A percentile compares a stretch with the other conserved stretches of the same genome.
phyloP scores from a whole-genome alignment of 2,113 vertebrate genomes.

The Nycticorax nycticorax region DNA sequence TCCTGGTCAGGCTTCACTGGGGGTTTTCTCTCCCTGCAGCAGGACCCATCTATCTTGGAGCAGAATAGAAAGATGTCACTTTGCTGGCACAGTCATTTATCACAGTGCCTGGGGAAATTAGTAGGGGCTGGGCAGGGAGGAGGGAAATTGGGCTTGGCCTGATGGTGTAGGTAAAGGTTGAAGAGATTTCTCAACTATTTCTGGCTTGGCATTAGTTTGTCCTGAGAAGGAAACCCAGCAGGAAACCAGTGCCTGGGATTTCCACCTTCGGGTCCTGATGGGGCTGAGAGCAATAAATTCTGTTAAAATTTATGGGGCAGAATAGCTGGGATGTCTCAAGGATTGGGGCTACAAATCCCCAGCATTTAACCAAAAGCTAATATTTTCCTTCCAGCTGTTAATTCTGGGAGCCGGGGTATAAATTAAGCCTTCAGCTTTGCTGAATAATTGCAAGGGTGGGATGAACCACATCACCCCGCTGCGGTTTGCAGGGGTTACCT shows the following conservation, averaged over 20 bases:
- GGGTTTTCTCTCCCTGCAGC: not conserved
- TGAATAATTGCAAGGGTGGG: not conserved
- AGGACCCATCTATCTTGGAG: slow-evolving; percentile 48
- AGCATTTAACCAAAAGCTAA: not conserved
- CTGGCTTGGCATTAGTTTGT: not conserved
- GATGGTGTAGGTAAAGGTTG: not conserved
- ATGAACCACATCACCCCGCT: fast-evolving
- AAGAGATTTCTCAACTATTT: not conserved
- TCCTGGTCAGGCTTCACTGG: not conserved
- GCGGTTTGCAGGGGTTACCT: not conserved
- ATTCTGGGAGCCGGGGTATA: not conserved
- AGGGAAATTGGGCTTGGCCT: not conserved
- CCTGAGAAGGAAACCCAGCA: not conserved
- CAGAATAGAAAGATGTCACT: slow-evolving; percentile 71
- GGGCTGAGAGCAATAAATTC: not conserved
- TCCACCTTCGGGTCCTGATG: not conserved
- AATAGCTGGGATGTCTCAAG: not conserved
- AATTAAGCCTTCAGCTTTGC: not conserved
- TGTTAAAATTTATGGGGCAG: not conserved
- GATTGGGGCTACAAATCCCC: not conserved
- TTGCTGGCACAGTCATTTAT: slow-evolving; percentile 55
- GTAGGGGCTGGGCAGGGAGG: not conserved
- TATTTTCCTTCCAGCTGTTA: not conserved
- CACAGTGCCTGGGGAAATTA: slow-evolving; percentile 47
- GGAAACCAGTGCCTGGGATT: not conserved